These are phyloP conservation scores for Saccopteryx leptura DNA, from an alignment of 2,113 vertebrate species.

Conservation along the genomic window DNA sequence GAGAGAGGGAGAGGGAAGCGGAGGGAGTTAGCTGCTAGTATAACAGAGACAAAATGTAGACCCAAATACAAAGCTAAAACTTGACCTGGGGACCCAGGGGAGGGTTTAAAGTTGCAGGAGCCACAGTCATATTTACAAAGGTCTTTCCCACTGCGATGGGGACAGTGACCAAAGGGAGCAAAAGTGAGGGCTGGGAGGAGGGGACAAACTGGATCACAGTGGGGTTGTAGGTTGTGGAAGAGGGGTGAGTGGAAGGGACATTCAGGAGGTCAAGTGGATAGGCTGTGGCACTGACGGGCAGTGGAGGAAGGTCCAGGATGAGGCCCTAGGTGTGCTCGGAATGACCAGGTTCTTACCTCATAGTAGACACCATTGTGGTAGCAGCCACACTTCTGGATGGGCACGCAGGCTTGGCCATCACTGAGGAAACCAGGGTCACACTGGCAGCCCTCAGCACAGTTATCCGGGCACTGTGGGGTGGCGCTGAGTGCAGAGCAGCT, in stretches of 20 bases:
- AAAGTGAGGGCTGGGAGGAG: not conserved
- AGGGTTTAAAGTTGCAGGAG: not conserved
- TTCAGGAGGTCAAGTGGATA: not conserved
- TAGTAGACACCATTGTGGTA: slow-evolving; percentile 88
- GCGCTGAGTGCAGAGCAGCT: slow-evolving; percentile 85
- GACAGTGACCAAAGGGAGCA: not conserved
- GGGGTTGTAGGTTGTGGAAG: not conserved
- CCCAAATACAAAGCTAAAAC: not conserved
- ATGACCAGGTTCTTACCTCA: slow-evolving; percentile 80
- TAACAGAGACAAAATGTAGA: not conserved
- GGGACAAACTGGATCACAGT: not conserved
- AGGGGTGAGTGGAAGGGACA: accelerated
- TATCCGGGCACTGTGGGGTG: slow-evolving; percentile 75
- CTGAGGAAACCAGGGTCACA: slow-evolving; percentile 88
- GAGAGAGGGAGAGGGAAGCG: not conserved
- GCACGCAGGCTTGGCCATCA: slow-evolving; percentile 86
- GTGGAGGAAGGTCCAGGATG: accelerated
- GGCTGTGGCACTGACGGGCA: not conserved
- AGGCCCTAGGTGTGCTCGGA: accelerated
- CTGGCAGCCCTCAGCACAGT: slow-evolving; percentile 90
- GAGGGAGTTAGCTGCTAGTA: not conserved
- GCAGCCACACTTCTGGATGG: slow-evolving; percentile 89
- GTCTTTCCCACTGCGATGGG: not conserved
- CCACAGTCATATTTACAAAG: not conserved
- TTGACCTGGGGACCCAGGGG: not conserved